A percentile compares a stretch with the other conserved stretches of the same genome.
Conservation (phyloP, 1,140 invertebrate genomes). For the Leptonema lineaticorne region DNA sequence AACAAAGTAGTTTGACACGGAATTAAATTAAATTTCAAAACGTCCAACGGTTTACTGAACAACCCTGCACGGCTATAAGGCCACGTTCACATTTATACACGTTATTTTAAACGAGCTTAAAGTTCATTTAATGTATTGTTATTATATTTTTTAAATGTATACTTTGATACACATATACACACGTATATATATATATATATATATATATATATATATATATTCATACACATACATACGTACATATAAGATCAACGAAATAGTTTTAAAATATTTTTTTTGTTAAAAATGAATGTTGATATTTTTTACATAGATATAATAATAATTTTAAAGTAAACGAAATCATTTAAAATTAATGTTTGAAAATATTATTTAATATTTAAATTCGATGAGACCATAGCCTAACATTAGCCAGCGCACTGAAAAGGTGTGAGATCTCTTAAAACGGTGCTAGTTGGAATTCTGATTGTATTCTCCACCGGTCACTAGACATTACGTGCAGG, state of each 20-base stretch:
- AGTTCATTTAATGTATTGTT: not conserved
- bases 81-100: not conserved
- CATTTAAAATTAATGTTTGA: too few species aligned
- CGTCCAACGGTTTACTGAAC: conserved; percentile 30
- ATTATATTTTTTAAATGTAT: too few species aligned
- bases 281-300: not conserved
- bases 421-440: conserved; percentile 19
- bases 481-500: conserved; percentile 14
- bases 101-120: not conserved
- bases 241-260: not conserved
- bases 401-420: not conserved
- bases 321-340: too few species aligned
- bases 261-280: not conserved
- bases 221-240: not conserved
- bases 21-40: conserved; percentile 43
- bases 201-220: not conserved
- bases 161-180: not conserved
- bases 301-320: too few species aligned
- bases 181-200: not conserved
- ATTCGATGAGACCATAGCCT: not conserved
- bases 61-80: conserved; percentile 1
- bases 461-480: conserved; percentile 27
- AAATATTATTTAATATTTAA: too few species aligned
- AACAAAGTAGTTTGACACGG: conserved; percentile 41
- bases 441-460: conserved; percentile 28